phyloP scores from a whole-genome alignment of 2,797 vertebrate genomes.

The Neosilurus mollespiculum region DNA sequence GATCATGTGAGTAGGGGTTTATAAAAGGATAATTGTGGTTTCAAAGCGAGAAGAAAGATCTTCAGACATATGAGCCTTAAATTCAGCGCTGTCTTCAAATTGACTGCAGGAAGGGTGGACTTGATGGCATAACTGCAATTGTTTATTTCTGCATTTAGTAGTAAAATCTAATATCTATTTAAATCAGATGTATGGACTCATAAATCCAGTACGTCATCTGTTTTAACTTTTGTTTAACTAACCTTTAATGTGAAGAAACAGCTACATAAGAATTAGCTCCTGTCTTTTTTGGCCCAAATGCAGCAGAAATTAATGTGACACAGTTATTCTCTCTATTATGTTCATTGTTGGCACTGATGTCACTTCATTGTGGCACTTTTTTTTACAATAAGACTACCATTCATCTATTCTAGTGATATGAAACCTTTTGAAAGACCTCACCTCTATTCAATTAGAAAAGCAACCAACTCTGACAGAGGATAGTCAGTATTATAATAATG shows the following conservation, averaged over 20 bases:
- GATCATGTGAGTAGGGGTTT: background rate
- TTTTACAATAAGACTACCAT: conserved; percentile 29
- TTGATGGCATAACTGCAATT: background rate
- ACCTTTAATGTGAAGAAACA: conserved; percentile 10
- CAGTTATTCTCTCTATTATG: background rate
- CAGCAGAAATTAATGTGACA: conserved; percentile 9
- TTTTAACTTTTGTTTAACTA: conserved; percentile 11
- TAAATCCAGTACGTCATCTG: background rate
- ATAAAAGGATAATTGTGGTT: background rate
- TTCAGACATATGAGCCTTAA: background rate
- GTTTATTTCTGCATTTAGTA: conserved; percentile 1
- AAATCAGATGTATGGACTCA: background rate
- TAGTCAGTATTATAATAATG: conserved; percentile 29
- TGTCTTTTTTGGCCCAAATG: background rate
- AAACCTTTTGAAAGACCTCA: conserved; percentile 39
- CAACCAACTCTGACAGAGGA: conserved; percentile 34
- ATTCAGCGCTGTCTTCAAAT: conserved; percentile 6
- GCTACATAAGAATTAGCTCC: background rate
- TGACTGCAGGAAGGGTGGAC: background rate
- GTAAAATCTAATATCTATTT: too few relatives aligned
- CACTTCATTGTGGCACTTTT: conserved; percentile 7
- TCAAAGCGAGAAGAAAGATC: background rate
- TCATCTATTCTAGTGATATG: conserved; percentile 26
- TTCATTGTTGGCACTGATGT: background rate
- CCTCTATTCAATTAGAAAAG: conserved; percentile 49